Evolutionary conservation across 2,888 invertebrate genomes (phyloP), one percentile per base, ranked within the genome.

Genomic region (Fragum fragum): DNA sequence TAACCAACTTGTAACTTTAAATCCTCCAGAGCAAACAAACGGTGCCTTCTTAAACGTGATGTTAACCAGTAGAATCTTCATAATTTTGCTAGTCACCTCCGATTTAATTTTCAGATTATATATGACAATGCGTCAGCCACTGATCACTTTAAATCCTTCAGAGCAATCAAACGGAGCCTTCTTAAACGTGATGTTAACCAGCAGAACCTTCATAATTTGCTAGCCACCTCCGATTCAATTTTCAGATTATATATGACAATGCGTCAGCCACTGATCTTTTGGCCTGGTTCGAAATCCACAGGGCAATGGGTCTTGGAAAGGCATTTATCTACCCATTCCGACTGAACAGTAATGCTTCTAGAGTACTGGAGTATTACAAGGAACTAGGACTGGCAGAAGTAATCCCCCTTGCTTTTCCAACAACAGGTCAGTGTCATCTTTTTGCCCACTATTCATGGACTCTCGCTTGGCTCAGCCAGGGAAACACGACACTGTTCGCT

Each of bases 241-340:
- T 6, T 18, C 70, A 82, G 82, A 26, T 83, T 14, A 69, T 59
- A 5, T 83, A 79, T 32, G 76, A 76, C 18, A 29, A 21, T 21
- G 26, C 76, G 21, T 26, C 79, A 66, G 76, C 79, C 36, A 76
- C 76, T 53, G 79, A 79, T n/a, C 18, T 83, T 28, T 29, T 83
- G 6, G 21, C 76, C 39, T 83, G 83, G 83, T 83, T 83, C 42
- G 83, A 83, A 66, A 59, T 83, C 29, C 83, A 83, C 26, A 52
- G 76, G 36, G 66, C 52, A 26, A 21, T 83, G 55, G 83, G 83
- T 14, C 79, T 79, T 0, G 73, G 55, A 36, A 83, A 79, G 57
- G 79, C 79, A 1, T 14, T 83, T 7, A 71, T 76, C 0, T 83
- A 76, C 39, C 73, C 79, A 6, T 68, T 79, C 73, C 57, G 74